Evolutionary conservation across 2,113 vertebrate genomes (phyloP).

Genomic region (Saimiri boliviensis): DNA sequence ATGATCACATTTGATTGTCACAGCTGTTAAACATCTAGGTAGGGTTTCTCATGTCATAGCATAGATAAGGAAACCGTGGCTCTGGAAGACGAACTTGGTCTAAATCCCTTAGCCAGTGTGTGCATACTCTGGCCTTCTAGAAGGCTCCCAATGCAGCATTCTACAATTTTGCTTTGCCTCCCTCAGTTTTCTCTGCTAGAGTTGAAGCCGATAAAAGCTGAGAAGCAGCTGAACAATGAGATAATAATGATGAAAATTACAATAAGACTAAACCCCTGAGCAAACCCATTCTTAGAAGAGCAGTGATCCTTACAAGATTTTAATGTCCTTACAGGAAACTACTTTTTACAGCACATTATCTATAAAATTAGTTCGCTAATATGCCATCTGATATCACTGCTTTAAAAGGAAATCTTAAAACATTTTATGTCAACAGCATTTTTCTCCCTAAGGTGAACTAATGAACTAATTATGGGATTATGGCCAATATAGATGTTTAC

Average conservation of each 20-base stretch:
- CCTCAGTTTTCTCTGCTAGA: neutral
- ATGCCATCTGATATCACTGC: conserved; percentile 3
- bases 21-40: neutral
- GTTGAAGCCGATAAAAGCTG: neutral
- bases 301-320: conserved; percentile 49
- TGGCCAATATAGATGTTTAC: neutral
- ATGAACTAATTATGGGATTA: neutral
- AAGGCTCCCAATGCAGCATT: neutral
- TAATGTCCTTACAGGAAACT: conserved; percentile 46
- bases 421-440: neutral
- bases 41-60: neutral
- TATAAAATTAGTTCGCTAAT: conserved; percentile 52
- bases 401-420: conserved; percentile 57
- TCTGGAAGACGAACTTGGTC: neutral
- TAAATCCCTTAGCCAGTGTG: neutral
- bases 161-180: neutral
- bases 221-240: neutral
- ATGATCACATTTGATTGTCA: neutral
- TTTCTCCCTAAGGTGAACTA: neutral
- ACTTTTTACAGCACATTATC: conserved; percentile 36
- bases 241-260: neutral
- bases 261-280: neutral
- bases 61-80: neutral
- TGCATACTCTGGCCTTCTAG: neutral
- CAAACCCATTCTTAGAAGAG: conserved; percentile 19